phyloP scores from a whole-genome alignment of 2,888 invertebrate genomes.

The Campoplex nolae region DNA sequence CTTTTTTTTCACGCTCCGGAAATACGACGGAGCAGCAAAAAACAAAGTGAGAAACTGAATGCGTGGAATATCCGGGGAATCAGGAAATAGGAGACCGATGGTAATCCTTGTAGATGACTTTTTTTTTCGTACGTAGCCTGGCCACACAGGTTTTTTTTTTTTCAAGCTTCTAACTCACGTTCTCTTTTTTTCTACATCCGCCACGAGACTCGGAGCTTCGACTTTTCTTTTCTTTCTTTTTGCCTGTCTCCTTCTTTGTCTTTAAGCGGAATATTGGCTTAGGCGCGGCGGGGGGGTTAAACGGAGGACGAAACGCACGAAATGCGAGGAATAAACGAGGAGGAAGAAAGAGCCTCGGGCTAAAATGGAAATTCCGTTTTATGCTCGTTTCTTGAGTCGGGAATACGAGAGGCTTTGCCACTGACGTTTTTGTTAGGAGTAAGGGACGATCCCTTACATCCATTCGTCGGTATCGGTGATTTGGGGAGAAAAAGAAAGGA shows the following conservation, averaged over 20 bases:
- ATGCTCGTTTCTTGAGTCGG: slow-evolving; percentile 42
- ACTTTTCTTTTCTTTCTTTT: slow-evolving; percentile 26
- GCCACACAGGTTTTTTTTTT: slow-evolving; percentile 36
- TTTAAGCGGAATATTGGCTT: slow-evolving; percentile 58
- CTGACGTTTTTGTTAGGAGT: slow-evolving; percentile 49
- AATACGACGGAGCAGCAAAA: neutral
- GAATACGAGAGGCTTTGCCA: slow-evolving; percentile 46
- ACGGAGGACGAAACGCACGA: slow-evolving; percentile 22
- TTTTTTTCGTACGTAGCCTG: slow-evolving; percentile 28
- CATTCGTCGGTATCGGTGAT: slow-evolving; percentile 32
- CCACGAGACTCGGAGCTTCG: slow-evolving; percentile 20
- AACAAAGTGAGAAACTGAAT: slow-evolving; percentile 6
- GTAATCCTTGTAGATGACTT: slow-evolving; percentile 64
- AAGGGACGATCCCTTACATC: slow-evolving; percentile 44
- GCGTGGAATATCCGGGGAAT: slow-evolving; percentile 42
- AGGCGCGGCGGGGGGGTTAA: neutral
- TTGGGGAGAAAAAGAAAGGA: slow-evolving; percentile 18
- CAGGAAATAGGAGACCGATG: slow-evolving; percentile 61
- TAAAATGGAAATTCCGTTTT: slow-evolving; percentile 66
- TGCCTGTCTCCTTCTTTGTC: slow-evolving; percentile 11
- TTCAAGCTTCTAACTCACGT: slow-evolving; percentile 51
- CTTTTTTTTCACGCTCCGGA: neutral
- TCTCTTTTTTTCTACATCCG: slow-evolving; percentile 31
- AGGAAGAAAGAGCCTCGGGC: slow-evolving; percentile 53
- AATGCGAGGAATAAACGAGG: slow-evolving; percentile 59